Evolutionary conservation across 2,113 vertebrate genomes (phyloP).

Genomic region (Xiphophorus hellerii): DNA sequence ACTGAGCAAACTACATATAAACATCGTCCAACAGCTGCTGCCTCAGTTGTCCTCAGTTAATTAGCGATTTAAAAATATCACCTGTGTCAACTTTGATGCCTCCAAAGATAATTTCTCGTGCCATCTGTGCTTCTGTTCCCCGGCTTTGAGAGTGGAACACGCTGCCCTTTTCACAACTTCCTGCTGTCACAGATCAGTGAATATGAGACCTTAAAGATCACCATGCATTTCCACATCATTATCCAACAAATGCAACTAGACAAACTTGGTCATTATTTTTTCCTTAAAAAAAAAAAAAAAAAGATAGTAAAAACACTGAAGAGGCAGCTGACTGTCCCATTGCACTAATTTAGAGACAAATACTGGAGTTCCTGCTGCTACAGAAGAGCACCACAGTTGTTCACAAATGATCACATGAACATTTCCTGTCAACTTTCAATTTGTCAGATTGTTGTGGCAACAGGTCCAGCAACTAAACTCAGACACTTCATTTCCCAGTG

Average conservation of each 20-base stretch:
- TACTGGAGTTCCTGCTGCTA: too few relatives aligned
- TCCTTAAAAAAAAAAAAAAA: too few relatives aligned
- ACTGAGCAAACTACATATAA: not conserved
- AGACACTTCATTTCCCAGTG: not conserved
- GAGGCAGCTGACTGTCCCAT: too few relatives aligned
- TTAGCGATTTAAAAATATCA: slow-evolving; percentile 16
- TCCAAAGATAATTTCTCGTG: slow-evolving; percentile 5
- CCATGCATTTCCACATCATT: not conserved
- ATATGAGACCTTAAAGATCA: not conserved
- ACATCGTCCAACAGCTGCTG: not conserved
- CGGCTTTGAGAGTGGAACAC: not conserved
- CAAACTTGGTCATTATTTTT: not conserved
- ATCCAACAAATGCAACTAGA: not conserved
- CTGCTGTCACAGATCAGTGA: not conserved
- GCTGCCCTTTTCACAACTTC: not conserved
- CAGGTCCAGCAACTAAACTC: not conserved
- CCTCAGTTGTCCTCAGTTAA: not conserved
- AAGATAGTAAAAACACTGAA: not conserved
- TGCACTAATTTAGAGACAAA: too few relatives aligned
- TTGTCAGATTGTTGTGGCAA: too few relatives aligned
- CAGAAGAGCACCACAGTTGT: too few relatives aligned
- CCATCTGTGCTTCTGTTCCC: not conserved
- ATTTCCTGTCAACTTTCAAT: not conserved
- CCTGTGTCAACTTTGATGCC: slow-evolving; percentile 13
- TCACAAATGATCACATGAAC: not conserved